These are phyloP conservation scores for Lithophane leautieri DNA, from an alignment of 2,888 invertebrate species.

Conservation along the genomic window DNA sequence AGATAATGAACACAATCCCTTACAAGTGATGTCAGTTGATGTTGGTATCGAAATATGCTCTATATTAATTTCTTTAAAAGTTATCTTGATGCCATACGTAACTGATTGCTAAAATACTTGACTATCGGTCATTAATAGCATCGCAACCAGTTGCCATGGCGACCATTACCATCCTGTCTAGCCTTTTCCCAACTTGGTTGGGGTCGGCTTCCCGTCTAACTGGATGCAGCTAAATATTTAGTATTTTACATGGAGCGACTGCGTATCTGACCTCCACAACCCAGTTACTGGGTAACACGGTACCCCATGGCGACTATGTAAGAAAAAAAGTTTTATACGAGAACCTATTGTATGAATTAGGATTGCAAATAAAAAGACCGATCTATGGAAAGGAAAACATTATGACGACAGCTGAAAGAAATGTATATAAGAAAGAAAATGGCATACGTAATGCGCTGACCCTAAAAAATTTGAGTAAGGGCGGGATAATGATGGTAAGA, in stretches of 20 bases:
- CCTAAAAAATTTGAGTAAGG: slow-evolving; percentile 11
- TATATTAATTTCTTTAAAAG: background rate
- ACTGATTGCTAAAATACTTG: background rate
- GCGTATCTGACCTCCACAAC: too few species aligned
- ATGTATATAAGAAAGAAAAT: background rate
- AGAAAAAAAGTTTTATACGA: background rate
- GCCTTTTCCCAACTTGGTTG: too few species aligned
- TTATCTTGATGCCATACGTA: background rate
- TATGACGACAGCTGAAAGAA: background rate
- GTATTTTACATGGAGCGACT: too few species aligned
- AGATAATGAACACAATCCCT: background rate
- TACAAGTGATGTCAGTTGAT: background rate
- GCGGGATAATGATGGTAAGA: slow-evolving; percentile 19
- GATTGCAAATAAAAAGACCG: background rate
- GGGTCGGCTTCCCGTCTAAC: too few species aligned
- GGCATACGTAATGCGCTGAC: background rate
- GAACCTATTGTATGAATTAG: background rate
- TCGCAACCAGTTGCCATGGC: background rate
- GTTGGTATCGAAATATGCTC: background rate
- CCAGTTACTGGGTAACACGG: too few species aligned
- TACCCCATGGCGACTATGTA: background rate
- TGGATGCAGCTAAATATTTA: too few species aligned
- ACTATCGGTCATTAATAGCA: background rate
- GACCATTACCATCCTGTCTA: background rate
- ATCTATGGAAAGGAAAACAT: background rate